Conservation (phyloP, 2,113 vertebrate species). For the Connochaetes taurinus region DNA sequence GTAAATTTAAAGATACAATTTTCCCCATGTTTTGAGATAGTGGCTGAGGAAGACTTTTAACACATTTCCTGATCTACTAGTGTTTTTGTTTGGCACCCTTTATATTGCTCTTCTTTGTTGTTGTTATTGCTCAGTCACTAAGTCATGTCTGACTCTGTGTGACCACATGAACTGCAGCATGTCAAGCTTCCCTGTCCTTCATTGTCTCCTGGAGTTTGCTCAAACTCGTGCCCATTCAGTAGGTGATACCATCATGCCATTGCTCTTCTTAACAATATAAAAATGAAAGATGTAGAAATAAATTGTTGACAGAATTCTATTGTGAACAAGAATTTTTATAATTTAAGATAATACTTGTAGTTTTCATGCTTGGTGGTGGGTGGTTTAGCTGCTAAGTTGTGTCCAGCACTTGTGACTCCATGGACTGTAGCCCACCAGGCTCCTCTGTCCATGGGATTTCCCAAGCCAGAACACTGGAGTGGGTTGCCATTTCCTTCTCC, state of each 20-base stretch:
- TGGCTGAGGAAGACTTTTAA: constrained; percentile 2
- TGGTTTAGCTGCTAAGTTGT: background rate
- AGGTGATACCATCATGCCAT: background rate
- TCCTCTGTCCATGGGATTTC: background rate
- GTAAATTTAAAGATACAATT: constrained; percentile 23
- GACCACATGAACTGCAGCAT: background rate
- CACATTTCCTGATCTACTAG: constrained; percentile 3
- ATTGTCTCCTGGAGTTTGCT: background rate
- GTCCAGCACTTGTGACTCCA: background rate
- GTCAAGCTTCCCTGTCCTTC: background rate
- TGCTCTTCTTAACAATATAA: constrained; percentile 24
- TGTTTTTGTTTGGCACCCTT: background rate
- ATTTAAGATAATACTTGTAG: constrained; percentile 33
- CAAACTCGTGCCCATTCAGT: background rate
- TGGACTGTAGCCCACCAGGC: background rate
- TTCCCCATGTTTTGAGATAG: constrained; percentile 30
- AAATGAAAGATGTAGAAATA: constrained; percentile 21
- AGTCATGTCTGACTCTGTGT: background rate
- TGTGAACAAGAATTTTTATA: constrained; percentile 26
- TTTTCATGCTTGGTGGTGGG: background rate
- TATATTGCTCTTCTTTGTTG: constrained; percentile 17
- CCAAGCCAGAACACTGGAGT: background rate
- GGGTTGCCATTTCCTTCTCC: background rate
- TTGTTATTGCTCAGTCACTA: background rate
- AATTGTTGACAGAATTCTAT: constrained; percentile 38